phyloP scores from a whole-genome alignment of 2,797 vertebrate species.

The Okamejei kenojei region DNA sequence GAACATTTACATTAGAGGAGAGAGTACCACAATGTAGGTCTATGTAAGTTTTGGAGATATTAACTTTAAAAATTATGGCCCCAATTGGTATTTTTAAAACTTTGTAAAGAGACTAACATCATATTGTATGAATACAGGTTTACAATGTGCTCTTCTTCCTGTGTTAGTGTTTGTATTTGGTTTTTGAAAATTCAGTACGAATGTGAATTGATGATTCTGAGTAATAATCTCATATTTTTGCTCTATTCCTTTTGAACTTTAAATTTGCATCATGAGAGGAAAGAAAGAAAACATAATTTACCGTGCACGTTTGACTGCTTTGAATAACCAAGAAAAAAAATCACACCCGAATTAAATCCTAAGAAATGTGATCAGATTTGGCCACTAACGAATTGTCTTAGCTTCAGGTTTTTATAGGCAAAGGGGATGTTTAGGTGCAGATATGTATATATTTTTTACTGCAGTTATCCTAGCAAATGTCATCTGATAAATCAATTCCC shows the following conservation, averaged over 20 bases:
- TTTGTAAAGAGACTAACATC: neutral
- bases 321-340: neutral
- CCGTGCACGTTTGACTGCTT: neutral
- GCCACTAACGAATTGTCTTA: neutral
- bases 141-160: neutral
- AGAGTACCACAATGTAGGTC: neutral
- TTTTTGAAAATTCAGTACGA: too few species aligned
- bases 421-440: neutral
- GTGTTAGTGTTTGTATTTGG: neutral
- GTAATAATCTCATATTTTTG: neutral
- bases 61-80: neutral
- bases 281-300: neutral
- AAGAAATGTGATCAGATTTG: neutral
- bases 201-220: neutral
- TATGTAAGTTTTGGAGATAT: neutral
- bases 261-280: neutral
- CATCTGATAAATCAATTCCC: neutral
- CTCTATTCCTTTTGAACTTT: neutral
- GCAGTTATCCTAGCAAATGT: neutral
- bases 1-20: neutral
- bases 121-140: neutral
- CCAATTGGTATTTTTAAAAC: neutral
- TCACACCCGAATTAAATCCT: neutral
- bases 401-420: neutral
- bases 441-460: neutral